phyloP scores from a whole-genome alignment of 2,113 vertebrate species.

The Pandion haliaetus region DNA sequence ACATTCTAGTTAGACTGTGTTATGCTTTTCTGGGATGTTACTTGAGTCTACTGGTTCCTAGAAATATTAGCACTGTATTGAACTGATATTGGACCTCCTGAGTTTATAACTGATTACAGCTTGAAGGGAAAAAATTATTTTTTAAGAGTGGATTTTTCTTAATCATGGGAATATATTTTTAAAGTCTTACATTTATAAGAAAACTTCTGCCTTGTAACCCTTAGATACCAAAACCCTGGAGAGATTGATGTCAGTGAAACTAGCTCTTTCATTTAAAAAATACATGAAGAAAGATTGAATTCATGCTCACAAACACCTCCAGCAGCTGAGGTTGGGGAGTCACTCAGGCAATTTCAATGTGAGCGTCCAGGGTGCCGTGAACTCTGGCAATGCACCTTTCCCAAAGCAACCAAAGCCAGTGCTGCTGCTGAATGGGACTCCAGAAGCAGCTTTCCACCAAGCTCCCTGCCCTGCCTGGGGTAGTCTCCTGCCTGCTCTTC shows the following conservation, averaged over 20 bases:
- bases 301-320: neutral
- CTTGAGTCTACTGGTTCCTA: neutral
- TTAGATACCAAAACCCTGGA: neutral
- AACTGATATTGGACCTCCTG: neutral
- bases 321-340: neutral
- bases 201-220: neutral
- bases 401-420: neutral
- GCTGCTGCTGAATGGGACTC: neutral
- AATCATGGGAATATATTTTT: neutral
- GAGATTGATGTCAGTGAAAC: neutral
- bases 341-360: neutral
- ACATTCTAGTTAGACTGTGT: neutral
- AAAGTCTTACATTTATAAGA: neutral
- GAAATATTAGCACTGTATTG: neutral
- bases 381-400: neutral
- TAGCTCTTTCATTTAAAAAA: neutral
- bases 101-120: neutral
- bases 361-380: neutral
- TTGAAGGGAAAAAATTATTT: neutral
- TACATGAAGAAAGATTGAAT: neutral
- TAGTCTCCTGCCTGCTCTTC: constrained; percentile 21
- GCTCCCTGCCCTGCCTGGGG: constrained; percentile 24
- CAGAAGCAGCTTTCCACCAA: neutral
- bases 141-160: neutral
- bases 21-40: neutral